Evolutionary conservation across 2,113 vertebrate species (phyloP), one percentile per base, ranked within the genome.

Genomic region (Tringa solitaria): DNA sequence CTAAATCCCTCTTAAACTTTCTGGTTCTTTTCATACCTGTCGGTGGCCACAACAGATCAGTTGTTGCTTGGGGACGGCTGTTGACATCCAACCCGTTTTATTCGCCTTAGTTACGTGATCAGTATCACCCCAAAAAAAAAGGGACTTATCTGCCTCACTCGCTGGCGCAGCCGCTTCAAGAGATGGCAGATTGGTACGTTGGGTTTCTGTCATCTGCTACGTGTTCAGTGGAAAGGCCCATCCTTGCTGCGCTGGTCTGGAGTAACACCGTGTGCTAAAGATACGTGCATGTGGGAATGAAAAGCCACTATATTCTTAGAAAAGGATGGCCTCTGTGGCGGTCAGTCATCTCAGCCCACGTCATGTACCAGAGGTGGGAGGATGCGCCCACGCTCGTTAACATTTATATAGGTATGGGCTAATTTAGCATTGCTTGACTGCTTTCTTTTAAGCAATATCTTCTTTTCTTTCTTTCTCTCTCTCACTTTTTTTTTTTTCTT

Each of bases 281-380:
- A 54, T 39, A 60, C 2, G 3, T 50, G 17, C 7, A 53, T 39
- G 82, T 72, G 50, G 48, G 53, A 94, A 94, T 39, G 50, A 92
- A 94, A 48, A 86, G 57, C 51, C 23, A 85, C 64, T 23, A 12
- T 87, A 61, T 97, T 97, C 83, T 75, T 89, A 86, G 87, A 90
- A 96, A 90, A 54, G 73, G 37, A 54, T 67, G 68, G 24, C 15
- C 33, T 64, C 50, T 95, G 17, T 17, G 65, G 54, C 0, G 46
- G 69, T 75, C 46, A 95, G 59, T 70, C 51, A 73, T 68, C 32
- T 96, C 78, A 79, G 56, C 74, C 78, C 50, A 83, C 48, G 63
- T 61, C 6, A 4, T 37, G 39, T 69, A 45, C 33, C 14, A 59
- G 23, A 61, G 1, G 24, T 81, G 43, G 81, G 72, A 87, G 70